Base-by-base conservation (phyloP, 2,888 invertebrate species). In the Conistra vaccinii region DNA sequence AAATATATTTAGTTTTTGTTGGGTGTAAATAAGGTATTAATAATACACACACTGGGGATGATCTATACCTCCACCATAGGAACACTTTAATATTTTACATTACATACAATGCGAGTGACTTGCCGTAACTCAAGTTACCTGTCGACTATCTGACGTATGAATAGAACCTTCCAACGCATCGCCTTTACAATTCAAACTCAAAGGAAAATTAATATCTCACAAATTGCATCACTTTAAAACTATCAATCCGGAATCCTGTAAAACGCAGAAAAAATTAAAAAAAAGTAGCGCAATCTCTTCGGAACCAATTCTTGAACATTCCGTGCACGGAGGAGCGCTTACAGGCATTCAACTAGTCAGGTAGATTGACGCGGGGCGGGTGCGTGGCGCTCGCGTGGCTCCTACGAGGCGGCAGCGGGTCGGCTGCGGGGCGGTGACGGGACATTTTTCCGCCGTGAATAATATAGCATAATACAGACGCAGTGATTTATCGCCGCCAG, bases 401-500 rank as follows among this genome's bases (percentile, higher is more conserved):
- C 55, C 12, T 10, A 71, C 80, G 71, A 1, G 81, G 26, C 70
- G 57, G 14, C n/a, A 2, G 48, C 68, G 80, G 35, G 62, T 20
- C 75, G 76, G 42, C 53, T n/a, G 74, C 70, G 70, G 14, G 17
- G 66, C 73, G 55, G 67, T 69, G 73, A 67, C 80, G 81, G 80
- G 76, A 82, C 78, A 75, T 81, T 87, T 84, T 87, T 77, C 73
- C 76, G 67, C 39, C 42, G 62, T 75, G 72, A 85, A 82, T 87
- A 88, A 80, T 79, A 76, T 78, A 77, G 75, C 80, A 78, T 80
- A 81, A 76, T 80, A 83, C 84, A 76, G 62, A 53, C 65, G 74
- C 79, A 67, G 80, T 87, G 89, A 90, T 90, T 86, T 86, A 89
- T 87, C 63, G 73, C 35, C 48, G 62, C n/a, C 66, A 51, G 66